Evolutionary conservation across 2,888 invertebrate species (phyloP), one percentile per base, ranked within the genome.

Genomic region (Philhelius pedissequus): DNA sequence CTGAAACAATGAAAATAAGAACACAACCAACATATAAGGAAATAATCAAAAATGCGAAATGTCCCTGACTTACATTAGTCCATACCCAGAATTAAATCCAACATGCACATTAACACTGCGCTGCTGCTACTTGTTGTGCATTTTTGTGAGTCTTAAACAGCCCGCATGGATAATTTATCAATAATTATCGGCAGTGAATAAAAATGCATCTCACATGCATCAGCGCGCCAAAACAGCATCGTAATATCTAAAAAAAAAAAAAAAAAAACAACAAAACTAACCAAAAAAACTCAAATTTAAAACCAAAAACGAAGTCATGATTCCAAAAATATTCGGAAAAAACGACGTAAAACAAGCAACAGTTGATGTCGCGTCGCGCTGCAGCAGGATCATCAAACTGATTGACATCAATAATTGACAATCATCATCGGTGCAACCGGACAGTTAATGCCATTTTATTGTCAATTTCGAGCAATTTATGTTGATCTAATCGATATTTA

Each of bases 391-490:
- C 84, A 76, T 84, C 84, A 79, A 80, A 69, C 73, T 77, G 86
- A 86, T 81, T 77, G 81, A 80, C 81, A 81, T 86, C 86, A 73
- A 81, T 86, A 70, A 86, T 77, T 80, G 86, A 86, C 87, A 86
- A 86, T 84, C 87, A 86, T 84, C 87, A 82, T 69, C 84, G 73
- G 76, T 81, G 50, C 75, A 75, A 74, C 68, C 62, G 78, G 87
- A 87, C 87, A 87, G 81, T 84, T 86, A 87, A 84, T 87, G 81
- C 77, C 84, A 84, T 84, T 87, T 86, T 86, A 86, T 87, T 87
- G 86, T 87, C 87, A 84, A 86, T 87, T 86, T 86, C 84, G 74
- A 74, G 79, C 86, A 86, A 87, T 87, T 87, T 87, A 87, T 87
- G 87, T 86, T 86, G 86, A 87, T 87, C 86, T 84, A 82, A 86